These are phyloP conservation scores for Lottia scabra DNA, from an alignment of 2,888 invertebrate genomes.

Conservation along the genomic window DNA sequence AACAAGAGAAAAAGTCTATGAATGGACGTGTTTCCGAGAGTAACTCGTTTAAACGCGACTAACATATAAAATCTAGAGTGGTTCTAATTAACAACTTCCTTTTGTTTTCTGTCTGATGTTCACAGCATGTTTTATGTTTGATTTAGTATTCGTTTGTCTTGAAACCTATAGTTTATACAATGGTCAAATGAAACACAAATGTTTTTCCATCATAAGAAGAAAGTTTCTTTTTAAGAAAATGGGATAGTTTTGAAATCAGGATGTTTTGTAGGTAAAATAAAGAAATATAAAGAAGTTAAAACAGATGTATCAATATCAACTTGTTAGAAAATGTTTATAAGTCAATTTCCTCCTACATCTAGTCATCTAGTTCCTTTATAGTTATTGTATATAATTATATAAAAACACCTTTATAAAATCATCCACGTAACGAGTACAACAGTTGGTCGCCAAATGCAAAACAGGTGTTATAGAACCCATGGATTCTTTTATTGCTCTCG, in stretches of 20 bases:
- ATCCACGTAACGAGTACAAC: too few species aligned
- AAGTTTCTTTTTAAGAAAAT: not conserved
- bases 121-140: not conserved
- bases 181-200: conserved; percentile 4
- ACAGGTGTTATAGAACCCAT: too few species aligned
- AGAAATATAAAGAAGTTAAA: too few species aligned
- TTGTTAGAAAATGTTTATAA: not conserved
- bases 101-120: conserved; percentile 9
- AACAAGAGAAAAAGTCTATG: conserved; percentile 12
- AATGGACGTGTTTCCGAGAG: conserved; percentile 1
- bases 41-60: conserved; percentile 11
- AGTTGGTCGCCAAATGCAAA: too few species aligned
- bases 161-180: not conserved
- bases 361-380: not conserved
- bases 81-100: conserved; percentile 14
- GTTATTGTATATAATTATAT: too few species aligned
- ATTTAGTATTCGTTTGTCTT: conserved; percentile 1
- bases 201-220: not conserved
- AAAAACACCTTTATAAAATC: too few species aligned
- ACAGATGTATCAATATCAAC: too few species aligned
- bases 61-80: conserved; percentile 16
- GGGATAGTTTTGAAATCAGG: too few species aligned
- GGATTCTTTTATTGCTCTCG: too few species aligned
- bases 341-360: not conserved
- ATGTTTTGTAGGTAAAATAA: too few species aligned